phyloP scores from a whole-genome alignment of 2,888 invertebrate species.

The Rotaria socialis region DNA sequence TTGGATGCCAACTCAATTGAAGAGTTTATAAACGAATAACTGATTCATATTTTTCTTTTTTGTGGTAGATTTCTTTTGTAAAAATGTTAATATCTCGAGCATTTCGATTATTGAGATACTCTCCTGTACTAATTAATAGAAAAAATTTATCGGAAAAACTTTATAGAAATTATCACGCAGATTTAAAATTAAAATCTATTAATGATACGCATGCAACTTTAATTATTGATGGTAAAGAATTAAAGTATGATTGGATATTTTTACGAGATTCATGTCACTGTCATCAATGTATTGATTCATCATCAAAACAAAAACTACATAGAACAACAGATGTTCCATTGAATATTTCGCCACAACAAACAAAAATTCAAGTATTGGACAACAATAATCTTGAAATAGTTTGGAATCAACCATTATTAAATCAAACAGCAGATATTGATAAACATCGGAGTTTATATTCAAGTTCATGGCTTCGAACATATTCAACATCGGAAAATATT shows the following conservation, averaged over 20 bases:
- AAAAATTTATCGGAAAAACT: no score
- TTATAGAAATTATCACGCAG: not conserved
- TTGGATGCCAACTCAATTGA: not conserved
- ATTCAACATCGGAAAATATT: not conserved
- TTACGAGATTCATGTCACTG: constrained; percentile 14
- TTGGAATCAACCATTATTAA: not conserved
- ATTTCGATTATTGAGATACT: not conserved
- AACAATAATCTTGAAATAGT: not conserved
- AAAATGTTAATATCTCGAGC: not conserved
- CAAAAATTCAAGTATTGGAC: not conserved
- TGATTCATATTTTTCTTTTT: no score
- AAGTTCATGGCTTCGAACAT: not conserved
- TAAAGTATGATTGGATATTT: not conserved
- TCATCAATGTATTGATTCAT: not conserved
- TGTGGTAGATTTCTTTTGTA: no score
- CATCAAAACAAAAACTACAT: not conserved
- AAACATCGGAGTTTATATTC: not conserved
- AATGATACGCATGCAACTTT: not conserved
- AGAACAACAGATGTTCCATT: not conserved
- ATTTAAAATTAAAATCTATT: not conserved
- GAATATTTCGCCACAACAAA: not conserved
- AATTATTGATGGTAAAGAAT: not conserved
- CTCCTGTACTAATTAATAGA: not conserved
- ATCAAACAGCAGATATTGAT: not conserved
- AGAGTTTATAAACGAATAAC: not conserved